These are phyloP conservation scores for Nasonia longicornis DNA, from an alignment of 1,140 invertebrate species.

Conservation along the genomic window DNA sequence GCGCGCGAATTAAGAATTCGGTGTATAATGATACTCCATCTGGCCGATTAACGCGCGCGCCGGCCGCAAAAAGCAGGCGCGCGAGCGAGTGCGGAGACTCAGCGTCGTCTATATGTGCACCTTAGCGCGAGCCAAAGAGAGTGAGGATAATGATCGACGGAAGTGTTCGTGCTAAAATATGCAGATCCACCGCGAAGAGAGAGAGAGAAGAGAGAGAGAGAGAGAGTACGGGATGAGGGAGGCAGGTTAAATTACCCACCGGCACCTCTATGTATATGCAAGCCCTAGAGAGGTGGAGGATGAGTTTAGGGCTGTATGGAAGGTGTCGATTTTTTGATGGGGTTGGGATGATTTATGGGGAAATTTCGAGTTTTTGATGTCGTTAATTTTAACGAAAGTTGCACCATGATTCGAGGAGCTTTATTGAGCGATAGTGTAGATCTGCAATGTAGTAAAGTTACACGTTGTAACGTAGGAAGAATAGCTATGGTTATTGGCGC, in stretches of 20 bases:
- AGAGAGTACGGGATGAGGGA: background rate
- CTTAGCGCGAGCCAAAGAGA: conserved; percentile 43
- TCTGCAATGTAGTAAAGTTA: background rate
- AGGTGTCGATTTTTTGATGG: background rate
- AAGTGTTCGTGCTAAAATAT: conserved; percentile 70
- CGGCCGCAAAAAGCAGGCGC: conserved; percentile 20
- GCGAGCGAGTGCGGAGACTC: background rate
- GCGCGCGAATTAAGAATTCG: conserved; percentile 37
- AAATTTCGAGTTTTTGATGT: too few relatives aligned
- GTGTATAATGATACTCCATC: conserved; percentile 31
- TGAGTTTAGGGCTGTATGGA: background rate
- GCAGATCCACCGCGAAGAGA: conserved; percentile 59
- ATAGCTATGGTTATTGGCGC: background rate
- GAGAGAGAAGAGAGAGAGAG: too few relatives aligned
- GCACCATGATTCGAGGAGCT: too few relatives aligned
- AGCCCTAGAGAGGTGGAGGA: background rate
- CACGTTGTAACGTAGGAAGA: background rate
- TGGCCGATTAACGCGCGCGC: conserved; percentile 39
- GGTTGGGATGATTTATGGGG: too few relatives aligned
- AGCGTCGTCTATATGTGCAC: background rate
- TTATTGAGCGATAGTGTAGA: too few relatives aligned
- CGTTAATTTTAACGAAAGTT: too few relatives aligned
- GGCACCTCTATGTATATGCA: background rate
- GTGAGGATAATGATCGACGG: conserved; percentile 67
- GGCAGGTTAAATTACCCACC: conserved; percentile 62